phyloP scores from a whole-genome alignment of 2,113 vertebrate species.

The Platichthys stellatus region DNA sequence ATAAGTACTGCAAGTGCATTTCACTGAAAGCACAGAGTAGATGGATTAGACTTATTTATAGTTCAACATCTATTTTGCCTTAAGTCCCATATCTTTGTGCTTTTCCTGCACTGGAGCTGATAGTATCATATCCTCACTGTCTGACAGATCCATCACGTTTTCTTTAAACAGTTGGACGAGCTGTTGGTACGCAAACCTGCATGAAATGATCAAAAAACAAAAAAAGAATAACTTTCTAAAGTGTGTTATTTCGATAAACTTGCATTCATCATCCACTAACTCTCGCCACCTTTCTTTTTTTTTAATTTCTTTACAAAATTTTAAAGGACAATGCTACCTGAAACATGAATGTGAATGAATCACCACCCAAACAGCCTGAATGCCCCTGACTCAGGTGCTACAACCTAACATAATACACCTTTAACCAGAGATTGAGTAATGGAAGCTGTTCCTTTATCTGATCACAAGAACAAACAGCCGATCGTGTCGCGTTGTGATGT shows the following conservation, averaged over 20 bases:
- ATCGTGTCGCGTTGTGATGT: background rate
- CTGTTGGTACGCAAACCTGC: conserved; percentile 39
- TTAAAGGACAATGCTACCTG: conserved; percentile 20
- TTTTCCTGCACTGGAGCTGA: conserved; percentile 38
- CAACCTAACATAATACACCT: conserved; percentile 5
- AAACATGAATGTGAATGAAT: conserved; percentile 33
- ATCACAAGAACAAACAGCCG: conserved; percentile 33
- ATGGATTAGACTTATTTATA: conserved; percentile 41
- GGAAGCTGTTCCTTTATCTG: conserved; percentile 19
- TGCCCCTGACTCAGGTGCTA: conserved; percentile 27
- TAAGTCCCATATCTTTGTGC: background rate
- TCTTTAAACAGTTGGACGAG: conserved; percentile 63
- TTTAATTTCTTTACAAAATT: background rate
- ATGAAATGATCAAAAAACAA: conserved; percentile 36
- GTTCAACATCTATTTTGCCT: conserved; percentile 12
- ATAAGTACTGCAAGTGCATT: conserved; percentile 37
- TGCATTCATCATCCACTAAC: conserved; percentile 14
- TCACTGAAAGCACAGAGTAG: conserved; percentile 46
- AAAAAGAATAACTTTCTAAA: conserved; percentile 2
- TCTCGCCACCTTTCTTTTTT: conserved; percentile 10
- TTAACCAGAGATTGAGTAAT: conserved; percentile 6
- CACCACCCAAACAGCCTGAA: conserved; percentile 13
- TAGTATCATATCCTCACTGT: conserved; percentile 32
- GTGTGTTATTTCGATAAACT: conserved; percentile 13
- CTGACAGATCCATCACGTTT: conserved; percentile 60